Conservation (phyloP, 2,797 vertebrate genomes). For the Chloroceryle inda region DNA sequence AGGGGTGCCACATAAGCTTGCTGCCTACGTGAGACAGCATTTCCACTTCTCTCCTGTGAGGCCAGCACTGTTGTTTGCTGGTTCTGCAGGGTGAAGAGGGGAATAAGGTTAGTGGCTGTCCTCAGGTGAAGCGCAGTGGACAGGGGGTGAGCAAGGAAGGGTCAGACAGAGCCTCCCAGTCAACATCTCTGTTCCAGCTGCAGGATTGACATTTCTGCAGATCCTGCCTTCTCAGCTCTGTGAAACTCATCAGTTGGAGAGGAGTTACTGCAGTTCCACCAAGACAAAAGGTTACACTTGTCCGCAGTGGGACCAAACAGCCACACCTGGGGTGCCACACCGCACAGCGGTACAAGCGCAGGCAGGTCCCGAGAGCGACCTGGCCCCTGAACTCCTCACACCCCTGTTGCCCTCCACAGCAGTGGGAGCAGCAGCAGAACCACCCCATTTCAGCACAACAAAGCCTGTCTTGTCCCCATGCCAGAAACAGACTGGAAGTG, state of each 20-base stretch:
- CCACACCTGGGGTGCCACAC: background rate
- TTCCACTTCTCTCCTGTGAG: constrained; percentile 87
- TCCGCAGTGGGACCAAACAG: background rate
- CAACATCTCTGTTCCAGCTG: background rate
- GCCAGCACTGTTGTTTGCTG: constrained; percentile 88
- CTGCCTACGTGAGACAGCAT: constrained; percentile 86
- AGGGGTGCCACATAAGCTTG: constrained; percentile 90
- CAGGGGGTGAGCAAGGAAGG: background rate
- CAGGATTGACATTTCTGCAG: background rate
- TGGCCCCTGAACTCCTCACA: background rate
- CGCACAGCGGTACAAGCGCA: background rate
- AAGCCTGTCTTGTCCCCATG: background rate
- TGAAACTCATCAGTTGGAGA: background rate
- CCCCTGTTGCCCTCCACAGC: background rate
- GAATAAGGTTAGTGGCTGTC: background rate
- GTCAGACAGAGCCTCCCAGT: background rate
- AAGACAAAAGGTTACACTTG: background rate
- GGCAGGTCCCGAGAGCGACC: background rate
- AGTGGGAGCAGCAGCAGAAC: background rate
- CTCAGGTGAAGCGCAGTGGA: background rate
- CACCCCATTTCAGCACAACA: background rate
- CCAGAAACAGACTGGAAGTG: background rate
- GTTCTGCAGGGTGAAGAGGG: constrained; percentile 80
- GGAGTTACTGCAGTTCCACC: background rate
- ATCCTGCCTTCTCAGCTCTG: background rate